Base-by-base conservation (phyloP, 2,888 invertebrate species). In the Oscheius sp. region DNA sequence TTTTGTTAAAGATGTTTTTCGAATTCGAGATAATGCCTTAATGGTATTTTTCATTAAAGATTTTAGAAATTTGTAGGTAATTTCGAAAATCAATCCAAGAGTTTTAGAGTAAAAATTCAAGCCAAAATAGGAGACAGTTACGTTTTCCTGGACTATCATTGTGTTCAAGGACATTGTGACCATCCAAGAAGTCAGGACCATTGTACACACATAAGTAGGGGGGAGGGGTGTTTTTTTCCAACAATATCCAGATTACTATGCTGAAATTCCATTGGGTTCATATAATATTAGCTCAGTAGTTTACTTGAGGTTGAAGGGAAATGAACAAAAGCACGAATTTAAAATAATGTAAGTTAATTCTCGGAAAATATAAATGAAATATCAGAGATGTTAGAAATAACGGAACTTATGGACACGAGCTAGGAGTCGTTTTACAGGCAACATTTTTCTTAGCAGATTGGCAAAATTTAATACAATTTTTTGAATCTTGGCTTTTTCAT, bases 381-480 rank as follows among this genome's bases (percentile, higher is more conserved):
- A 45, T 45, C 61, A 62, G 62, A 49, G 47, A 47, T 33, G 62
- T 62, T 8, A 32, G 47, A 12, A 3, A n/a, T 6, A 47, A 45
- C 32, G 47, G 47, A 2, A 17, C 30, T 12, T 62, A 62, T 33
- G 30, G 12, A 3, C 62, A 62, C 24, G 20, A 62, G 24, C 20
- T 62, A 22, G 62, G 32, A 33, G 62, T 62, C 14, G 62, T 62
- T 17, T 49, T 62, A 20, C 62, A 62, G 33, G 47, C 62, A 2
- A 36, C 62, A 14, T 62, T 49, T 47, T 62, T 49, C 30, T 26
- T 62, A 17, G 30, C 47, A 17, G 62, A 62, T 20, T 62, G 62
- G 62, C 62, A 62, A 30, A 62, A 62, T 32, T 14, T 62, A 22
- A 49, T 62, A 0, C 62, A 62, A 20, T 62, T 49, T 24, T 62